Percentiles rank a stretch among this genome's conserved stretches.
Conservation (phyloP, 2,888 invertebrate genomes). For the Cephus sareptanus region DNA sequence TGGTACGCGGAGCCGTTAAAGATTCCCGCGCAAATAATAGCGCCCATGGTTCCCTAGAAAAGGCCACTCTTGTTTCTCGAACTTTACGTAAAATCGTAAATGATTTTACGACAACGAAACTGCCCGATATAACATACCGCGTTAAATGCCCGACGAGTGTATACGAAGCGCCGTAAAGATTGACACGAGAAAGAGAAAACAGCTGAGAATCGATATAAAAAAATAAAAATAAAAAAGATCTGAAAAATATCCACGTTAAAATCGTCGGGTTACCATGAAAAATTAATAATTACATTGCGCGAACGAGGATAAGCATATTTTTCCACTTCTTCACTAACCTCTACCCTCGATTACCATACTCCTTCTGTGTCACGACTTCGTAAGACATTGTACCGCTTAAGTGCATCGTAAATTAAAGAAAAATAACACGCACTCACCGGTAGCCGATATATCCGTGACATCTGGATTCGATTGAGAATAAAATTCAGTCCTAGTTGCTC, state of each 20-base stretch:
- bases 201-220: too few relatives aligned
- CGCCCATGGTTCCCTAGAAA: neutral
- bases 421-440: neutral
- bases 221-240: too few relatives aligned
- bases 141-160: neutral
- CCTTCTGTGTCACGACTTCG: neutral
- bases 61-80: neutral
- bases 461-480: neutral
- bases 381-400: neutral
- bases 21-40: neutral
- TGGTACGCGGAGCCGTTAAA: neutral
- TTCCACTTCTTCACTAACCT: neutral
- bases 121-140: neutral
- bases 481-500: neutral
- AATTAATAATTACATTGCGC: neutral
- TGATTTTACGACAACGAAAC: neutral
- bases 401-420: neutral
- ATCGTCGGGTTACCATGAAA: neutral
- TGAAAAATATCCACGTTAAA: neutral
- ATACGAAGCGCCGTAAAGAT: neutral
- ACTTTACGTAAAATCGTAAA: neutral
- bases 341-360: neutral
- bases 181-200: too few relatives aligned
- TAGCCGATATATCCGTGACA: slow-evolving; percentile 17
- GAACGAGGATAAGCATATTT: neutral